Base-by-base conservation (phyloP, 2,797 vertebrate genomes). In the Bryconaethiops microstoma region DNA sequence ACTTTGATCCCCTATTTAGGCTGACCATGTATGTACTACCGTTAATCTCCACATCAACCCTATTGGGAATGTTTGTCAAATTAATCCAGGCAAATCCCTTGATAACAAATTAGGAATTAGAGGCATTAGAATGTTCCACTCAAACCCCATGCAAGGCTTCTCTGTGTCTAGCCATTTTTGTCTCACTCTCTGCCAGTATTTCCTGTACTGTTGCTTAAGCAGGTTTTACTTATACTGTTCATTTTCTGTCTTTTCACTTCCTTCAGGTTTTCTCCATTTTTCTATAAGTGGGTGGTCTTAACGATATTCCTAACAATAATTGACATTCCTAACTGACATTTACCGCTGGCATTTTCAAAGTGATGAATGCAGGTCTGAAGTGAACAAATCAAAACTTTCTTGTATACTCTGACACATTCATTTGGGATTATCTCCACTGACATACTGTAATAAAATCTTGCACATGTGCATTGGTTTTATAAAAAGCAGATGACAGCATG, bases 281-380 rank as follows among this genome's bases (percentile, higher is more conserved):
- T 42, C n/a, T 21, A 50, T 39, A 40, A 55, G 10, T 45, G 8
- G 16, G n/a, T 23, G 23, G 23, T 35, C 2, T 25, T 29, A 59
- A 21, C 7, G 1, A 55, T 78, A 70, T 62, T 23, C 45, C 35
- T 54, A 60, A 68, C 59, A 71, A 73, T 57, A 62, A 69, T 45
- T 79, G 76, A 67, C 25, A 55, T 77, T 70, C 39, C 72, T 57
- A 68, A 69, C 48, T 81, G 76, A 67, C 25, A 55, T 77, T 70
- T 40, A 76, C 29, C 52, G 7, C 21, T 63, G 62, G 23, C 60
- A 70, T 82, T 82, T 77, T 59, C 70, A 80, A 39, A 68, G 16
- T 19, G 69, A 77, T 65, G 29, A 85, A 79, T 23, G 8, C 62
- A 69, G 78, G 60, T 59, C 62, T 29, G 42, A 74, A 35, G 52